These are phyloP conservation scores for Drosophila bunnanda DNA, from an alignment of 2,888 invertebrate genomes.

Conservation along the genomic window DNA sequence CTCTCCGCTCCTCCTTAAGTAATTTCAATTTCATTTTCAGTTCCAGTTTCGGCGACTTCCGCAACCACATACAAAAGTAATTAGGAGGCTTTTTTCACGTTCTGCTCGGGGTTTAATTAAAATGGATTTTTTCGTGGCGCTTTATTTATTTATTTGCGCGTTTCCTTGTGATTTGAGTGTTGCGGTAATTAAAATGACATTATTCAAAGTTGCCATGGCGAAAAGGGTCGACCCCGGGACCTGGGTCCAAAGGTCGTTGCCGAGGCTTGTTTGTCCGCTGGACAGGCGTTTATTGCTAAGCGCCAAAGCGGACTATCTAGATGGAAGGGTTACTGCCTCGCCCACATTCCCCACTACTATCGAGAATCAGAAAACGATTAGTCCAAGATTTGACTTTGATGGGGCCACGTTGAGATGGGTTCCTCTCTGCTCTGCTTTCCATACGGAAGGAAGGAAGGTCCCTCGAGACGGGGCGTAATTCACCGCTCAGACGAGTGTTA, in stretches of 20 bases:
- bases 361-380: slow-evolving; percentile 77
- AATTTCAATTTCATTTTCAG: slow-evolving; percentile 64
- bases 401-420: slow-evolving; percentile 23
- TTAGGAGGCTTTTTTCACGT: slow-evolving; percentile 65
- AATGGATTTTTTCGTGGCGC: slow-evolving; percentile 53
- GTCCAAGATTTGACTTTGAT: slow-evolving; percentile 64
- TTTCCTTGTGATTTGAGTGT: slow-evolving; percentile 49
- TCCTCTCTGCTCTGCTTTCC: slow-evolving; percentile 12
- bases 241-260: slow-evolving; percentile 37
- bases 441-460: neutral
- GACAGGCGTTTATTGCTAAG: slow-evolving; percentile 70
- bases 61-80: slow-evolving; percentile 59
- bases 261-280: slow-evolving; percentile 28
- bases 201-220: slow-evolving; percentile 69
- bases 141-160: slow-evolving; percentile 38
- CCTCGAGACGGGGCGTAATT: slow-evolving; percentile 6
- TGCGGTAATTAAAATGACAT: slow-evolving; percentile 80
- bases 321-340: slow-evolving; percentile 47
- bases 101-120: slow-evolving; percentile 58
- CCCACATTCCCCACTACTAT: neutral
- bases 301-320: slow-evolving; percentile 57
- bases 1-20: slow-evolving; percentile 40
- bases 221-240: slow-evolving; percentile 50
- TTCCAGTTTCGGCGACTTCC: slow-evolving; percentile 30
- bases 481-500: slow-evolving; percentile 55